Evolutionary conservation across 2,113 vertebrate species (phyloP).

Genomic region (Toxotes jaculatrix): DNA sequence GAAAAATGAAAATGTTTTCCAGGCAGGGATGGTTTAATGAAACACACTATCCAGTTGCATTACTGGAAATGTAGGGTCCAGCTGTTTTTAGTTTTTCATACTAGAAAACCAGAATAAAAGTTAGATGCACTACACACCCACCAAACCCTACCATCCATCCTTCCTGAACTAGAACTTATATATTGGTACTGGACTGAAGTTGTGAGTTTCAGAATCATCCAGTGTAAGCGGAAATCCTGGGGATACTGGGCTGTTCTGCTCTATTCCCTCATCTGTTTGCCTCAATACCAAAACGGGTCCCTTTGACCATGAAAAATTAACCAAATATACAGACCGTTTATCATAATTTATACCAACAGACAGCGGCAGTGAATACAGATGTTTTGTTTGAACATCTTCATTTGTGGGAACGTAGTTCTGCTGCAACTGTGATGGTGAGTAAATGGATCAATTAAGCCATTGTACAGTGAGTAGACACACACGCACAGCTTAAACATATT

Average conservation of each 20-base stretch:
- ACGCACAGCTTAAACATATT: conserved; percentile 26
- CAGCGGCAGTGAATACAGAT: conserved; percentile 57
- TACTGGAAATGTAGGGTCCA: background rate
- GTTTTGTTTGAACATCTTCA: conserved; percentile 43
- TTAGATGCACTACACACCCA: background rate
- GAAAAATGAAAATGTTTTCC: background rate
- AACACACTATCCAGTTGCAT: background rate
- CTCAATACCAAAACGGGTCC: conserved; percentile 3
- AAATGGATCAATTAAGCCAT: conserved; percentile 58
- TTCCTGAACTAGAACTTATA: conserved; percentile 2
- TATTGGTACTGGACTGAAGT: background rate
- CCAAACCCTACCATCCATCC: background rate
- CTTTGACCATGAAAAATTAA: conserved; percentile 32
- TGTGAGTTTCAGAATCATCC: background rate
- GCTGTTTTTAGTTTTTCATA: background rate
- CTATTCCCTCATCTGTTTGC: conserved; percentile 28
- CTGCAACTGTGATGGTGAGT: conserved; percentile 28
- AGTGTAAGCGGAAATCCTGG: background rate
- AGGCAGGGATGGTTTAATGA: background rate
- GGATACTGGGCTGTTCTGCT: background rate
- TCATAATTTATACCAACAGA: conserved; percentile 50
- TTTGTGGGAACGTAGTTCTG: conserved; percentile 28
- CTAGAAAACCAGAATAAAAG: background rate
- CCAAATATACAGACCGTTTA: conserved; percentile 29
- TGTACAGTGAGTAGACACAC: conserved; percentile 6